Evolutionary conservation across 2,113 vertebrate genomes (phyloP).

Genomic region (Lycaon pictus): DNA sequence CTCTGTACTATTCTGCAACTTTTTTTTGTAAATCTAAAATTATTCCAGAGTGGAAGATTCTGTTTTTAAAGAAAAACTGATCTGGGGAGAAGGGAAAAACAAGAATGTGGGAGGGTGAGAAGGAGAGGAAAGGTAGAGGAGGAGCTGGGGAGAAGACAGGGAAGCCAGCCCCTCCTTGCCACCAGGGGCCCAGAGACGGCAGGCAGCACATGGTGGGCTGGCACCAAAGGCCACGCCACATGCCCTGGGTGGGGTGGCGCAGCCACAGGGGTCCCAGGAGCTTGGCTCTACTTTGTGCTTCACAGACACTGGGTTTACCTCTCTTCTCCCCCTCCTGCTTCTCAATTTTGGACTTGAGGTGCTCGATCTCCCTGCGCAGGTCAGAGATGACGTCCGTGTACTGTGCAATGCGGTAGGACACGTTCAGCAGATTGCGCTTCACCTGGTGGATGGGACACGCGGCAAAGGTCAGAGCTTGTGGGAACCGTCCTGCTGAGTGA

Average conservation of each 20-base stretch:
- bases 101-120: neutral
- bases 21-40: neutral
- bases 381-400: conserved; percentile 80
- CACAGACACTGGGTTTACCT: rapidly evolving
- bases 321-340: conserved; percentile 77
- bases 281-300: conserved; percentile 64
- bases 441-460: conserved; percentile 71
- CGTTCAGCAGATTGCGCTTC: conserved; percentile 84
- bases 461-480: rapidly evolving
- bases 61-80: neutral
- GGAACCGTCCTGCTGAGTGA: neutral
- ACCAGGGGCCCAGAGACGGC: too few species aligned
- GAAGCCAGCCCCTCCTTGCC: rapidly evolving
- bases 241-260: rapidly evolving
- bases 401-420: conserved; percentile 79
- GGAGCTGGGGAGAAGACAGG: neutral
- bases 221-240: neutral
- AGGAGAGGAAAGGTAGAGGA: neutral
- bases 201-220: neutral
- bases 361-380: conserved; percentile 79
- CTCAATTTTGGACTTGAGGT: conserved; percentile 77
- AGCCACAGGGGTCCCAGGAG: rapidly evolving
- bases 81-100: neutral
- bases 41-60: neutral
- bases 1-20: neutral